Base-by-base conservation (phyloP, 2,113 vertebrate species). In the Nanorana parkeri region DNA sequence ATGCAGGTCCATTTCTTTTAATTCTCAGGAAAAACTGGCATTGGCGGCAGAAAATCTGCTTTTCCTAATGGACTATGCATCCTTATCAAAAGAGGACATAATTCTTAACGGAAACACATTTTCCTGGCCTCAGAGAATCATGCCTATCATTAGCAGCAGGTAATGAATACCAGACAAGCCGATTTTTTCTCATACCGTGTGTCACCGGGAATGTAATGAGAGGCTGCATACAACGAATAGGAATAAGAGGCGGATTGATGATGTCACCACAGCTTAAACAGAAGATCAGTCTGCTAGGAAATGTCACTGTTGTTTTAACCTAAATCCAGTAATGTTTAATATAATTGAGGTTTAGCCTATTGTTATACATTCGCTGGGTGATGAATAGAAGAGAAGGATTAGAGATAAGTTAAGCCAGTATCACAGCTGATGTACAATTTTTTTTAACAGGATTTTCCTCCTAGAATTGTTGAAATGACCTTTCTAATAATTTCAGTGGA, bases 361-460 rank as follows among this genome's bases (percentile, higher is more conserved):
- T 89, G 80, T 90, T 87, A 77, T 69, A 88, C 86, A 83, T 84
- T 85, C 0, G 78, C 3, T 89, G 87, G 88, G 88, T 83, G 77
- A 90, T 88, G 85, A 86, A 87, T 89, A 23, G 84, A 85, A 87
- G 88, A 41, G 82, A 81, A 84, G 87, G 87, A 91, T 92, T 91
- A 93, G 75, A 86, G 87, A 80, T 84, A 84, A 63, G 85, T 85
- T 83, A 88, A 90, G 90, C 85, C 84, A 84, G 68, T 84, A 84
- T 88, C 89, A 89, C 69, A 91, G 81, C 86, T 86, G 79, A 91
- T 86, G 74, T 79, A 85, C 21, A 77, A 86, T 88, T 90, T 89
- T 89, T n/a, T 75, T 23, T 61, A 92, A 91, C 85, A 90, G 89
- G 91, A 92, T 92, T 93, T 90, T 90, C 87, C 89, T 84, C 83